Evolutionary conservation across 2,888 invertebrate genomes (phyloP).

Genomic region (Amblyteles armatorius): DNA sequence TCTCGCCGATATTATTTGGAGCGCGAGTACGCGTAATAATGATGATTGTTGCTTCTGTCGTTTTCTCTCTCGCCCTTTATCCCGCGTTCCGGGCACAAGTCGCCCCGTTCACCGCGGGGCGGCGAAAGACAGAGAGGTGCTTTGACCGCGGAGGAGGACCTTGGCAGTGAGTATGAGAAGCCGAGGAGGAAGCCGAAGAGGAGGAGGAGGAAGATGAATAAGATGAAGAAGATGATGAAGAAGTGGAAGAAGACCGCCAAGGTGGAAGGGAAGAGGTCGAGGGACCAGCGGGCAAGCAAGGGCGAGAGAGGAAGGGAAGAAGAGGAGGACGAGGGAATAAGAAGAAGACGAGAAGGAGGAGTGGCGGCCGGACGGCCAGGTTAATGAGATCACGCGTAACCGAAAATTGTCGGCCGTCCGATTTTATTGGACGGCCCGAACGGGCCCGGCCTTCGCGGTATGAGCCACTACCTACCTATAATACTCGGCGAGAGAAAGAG

Average conservation of each 20-base stretch:
- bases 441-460: conserved; percentile 64
- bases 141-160: conserved; percentile 57
- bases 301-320: conserved; percentile 40
- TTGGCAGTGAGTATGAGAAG: conserved; percentile 52
- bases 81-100: conserved; percentile 22
- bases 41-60: conserved; percentile 73
- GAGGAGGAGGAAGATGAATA: conserved; percentile 28
- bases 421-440: conserved; percentile 80
- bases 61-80: conserved; percentile 26
- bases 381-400: conserved; percentile 84
- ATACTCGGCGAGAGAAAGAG: conserved; percentile 16
- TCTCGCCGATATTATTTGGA: conserved; percentile 77
- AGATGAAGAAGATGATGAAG: conserved; percentile 8
- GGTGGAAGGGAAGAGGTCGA: conserved; percentile 47
- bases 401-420: conserved; percentile 83
- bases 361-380: conserved; percentile 75
- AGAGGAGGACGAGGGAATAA: conserved; percentile 36
- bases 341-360: conserved; percentile 63
- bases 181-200: conserved; percentile 41
- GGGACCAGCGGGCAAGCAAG: conserved; percentile 34
- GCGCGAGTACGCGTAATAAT: conserved; percentile 78
- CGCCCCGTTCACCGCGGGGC: conserved; percentile 33
- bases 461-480: conserved; percentile 61
- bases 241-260: conserved; percentile 21
- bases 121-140: conserved; percentile 49